Conservation (phyloP, 1,140 invertebrate genomes). For the Aplysia californica region DNA sequence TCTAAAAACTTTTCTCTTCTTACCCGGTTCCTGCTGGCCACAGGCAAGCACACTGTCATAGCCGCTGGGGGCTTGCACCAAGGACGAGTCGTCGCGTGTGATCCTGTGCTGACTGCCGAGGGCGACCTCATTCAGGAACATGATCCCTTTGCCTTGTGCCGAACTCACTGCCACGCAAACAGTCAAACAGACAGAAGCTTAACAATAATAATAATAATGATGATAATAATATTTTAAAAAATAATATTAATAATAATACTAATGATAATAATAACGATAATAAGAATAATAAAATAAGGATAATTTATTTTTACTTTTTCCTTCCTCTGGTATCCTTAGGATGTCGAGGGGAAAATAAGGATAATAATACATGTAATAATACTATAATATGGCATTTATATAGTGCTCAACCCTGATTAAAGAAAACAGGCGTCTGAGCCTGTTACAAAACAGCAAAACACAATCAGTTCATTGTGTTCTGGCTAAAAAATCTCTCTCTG, state of each 20-base stretch:
- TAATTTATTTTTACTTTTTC: too few species aligned
- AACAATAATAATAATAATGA: not conserved
- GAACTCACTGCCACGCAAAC: constrained; percentile 39
- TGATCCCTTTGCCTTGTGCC: constrained; percentile 61
- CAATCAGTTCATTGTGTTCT: too few species aligned
- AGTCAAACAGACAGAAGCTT: not conserved
- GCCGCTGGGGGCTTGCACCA: constrained; percentile 63
- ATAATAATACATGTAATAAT: not conserved
- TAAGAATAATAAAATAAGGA: too few species aligned
- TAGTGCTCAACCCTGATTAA: not conserved
- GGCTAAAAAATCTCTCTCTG: too few species aligned
- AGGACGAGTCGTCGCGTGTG: constrained; percentile 49
- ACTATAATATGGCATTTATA: not conserved
- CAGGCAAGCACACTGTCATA: constrained; percentile 68
- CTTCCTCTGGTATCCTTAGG: too few species aligned
- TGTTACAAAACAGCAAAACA: too few species aligned
- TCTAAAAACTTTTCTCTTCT: not conserved
- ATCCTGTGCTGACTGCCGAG: constrained; percentile 68
- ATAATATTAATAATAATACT: too few species aligned
- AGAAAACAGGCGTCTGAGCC: too few species aligned
- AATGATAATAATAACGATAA: too few species aligned
- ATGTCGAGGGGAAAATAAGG: not conserved
- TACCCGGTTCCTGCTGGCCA: constrained; percentile 68
- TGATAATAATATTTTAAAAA: too few species aligned
- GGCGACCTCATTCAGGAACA: constrained; percentile 70